phyloP scores from a whole-genome alignment of 2,113 vertebrate species.

The Alosa alosa region DNA sequence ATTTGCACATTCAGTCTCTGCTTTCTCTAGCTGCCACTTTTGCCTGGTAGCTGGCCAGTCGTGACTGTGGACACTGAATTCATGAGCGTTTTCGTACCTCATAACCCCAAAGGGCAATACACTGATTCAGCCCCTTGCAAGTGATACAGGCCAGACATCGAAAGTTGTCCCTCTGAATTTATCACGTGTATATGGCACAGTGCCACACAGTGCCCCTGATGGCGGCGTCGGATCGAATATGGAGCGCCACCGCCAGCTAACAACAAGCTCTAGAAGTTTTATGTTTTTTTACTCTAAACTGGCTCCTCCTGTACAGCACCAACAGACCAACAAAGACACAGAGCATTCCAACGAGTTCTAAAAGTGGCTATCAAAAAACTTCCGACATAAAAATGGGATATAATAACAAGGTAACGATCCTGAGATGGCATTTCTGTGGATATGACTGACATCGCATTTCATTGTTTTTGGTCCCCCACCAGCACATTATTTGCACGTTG shows the following conservation, averaged over 20 bases:
- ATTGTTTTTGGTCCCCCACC: constrained; percentile 1
- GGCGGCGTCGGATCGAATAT: background rate
- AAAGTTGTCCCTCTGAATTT: background rate
- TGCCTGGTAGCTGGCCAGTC: background rate
- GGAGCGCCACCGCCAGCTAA: background rate
- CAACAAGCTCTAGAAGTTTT: background rate
- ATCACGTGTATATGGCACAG: background rate
- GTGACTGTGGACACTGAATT: background rate
- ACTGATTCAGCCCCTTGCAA: background rate
- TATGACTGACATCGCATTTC: constrained; percentile 6
- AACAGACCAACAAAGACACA: background rate
- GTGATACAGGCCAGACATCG: background rate
- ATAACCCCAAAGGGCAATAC: background rate
- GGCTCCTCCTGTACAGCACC: background rate
- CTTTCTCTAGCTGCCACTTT: background rate
- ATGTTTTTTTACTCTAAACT: background rate
- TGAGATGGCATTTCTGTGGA: constrained; percentile 3
- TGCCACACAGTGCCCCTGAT: background rate
- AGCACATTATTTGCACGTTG: background rate
- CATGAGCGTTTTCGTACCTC: background rate
- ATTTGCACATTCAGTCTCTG: background rate
- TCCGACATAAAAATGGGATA: background rate
- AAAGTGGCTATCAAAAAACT: background rate
- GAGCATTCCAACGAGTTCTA: background rate
- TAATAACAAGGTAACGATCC: constrained; percentile 16